These are phyloP conservation scores for Cairina moschata DNA, from an alignment of 2,113 vertebrate genomes.

Conservation along the genomic window DNA sequence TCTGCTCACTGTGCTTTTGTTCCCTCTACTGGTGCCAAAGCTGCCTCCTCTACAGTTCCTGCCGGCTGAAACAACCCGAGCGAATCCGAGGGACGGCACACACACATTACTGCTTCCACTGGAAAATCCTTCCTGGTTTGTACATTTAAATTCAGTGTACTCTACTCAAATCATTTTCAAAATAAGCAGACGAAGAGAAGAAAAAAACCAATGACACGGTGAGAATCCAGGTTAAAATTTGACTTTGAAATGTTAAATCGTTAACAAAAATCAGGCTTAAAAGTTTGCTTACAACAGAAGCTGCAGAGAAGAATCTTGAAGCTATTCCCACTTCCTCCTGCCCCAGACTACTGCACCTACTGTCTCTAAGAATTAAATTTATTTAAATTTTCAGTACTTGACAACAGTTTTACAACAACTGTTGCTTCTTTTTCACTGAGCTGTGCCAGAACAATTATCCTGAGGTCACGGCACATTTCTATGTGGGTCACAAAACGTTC, in stretches of 20 bases:
- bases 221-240: background rate
- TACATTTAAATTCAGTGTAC: background rate
- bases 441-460: background rate
- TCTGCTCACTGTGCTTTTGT: background rate
- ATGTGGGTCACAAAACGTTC: background rate
- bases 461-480: background rate
- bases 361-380: background rate
- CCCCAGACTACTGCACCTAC: background rate
- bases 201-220: background rate
- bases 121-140: background rate
- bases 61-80: background rate
- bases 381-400: background rate
- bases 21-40: background rate
- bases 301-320: background rate
- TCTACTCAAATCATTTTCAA: background rate
- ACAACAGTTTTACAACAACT: background rate
- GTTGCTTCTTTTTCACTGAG: background rate
- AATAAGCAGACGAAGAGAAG: background rate
- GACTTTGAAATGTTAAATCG: background rate
- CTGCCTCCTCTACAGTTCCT: background rate
- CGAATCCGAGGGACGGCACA: fast-evolving
- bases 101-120: background rate
- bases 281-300: background rate
- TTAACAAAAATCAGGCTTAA: background rate
- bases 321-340: background rate